Base-by-base conservation (phyloP, 2,888 invertebrate species). In the Amorpha juglandis region DNA sequence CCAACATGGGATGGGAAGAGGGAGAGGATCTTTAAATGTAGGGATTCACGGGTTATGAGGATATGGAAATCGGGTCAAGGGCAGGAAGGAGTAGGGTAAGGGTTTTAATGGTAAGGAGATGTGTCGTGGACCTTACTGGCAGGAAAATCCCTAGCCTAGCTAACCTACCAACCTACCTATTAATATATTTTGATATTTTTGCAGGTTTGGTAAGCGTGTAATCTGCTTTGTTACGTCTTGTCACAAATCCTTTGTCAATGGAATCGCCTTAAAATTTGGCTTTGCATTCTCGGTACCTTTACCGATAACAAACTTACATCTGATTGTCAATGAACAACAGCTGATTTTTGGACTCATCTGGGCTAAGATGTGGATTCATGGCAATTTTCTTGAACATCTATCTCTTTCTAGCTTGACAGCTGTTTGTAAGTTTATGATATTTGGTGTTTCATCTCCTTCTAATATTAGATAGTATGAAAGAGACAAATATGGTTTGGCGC, bases 271-370 rank as follows among this genome's bases (percentile, higher is more conserved):
- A 27, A 12, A 1, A 4, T 27, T 14, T 6, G 14, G 6, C 8
- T 53, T 33, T 6, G 33, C 35, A 55, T 58, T 42, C 42, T 58
- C 42, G 9, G 4, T 19, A 42, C 6, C 12, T 42, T 12, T 16
- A 58, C 12, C 42, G 58, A 58, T 12, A 11, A 7, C 6, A 55
- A 11, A 12, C 55, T 62, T 35, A 33, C 53, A 27, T 64, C 50
- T 63, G n/a, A 62, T 52, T 63, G 66, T 50, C 45, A 65, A 67
- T 63, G 67, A 50, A 52, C 58, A 82, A 86, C 88, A 90, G 90
- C 90, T 90, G 90, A 84, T 88, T 45, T 14, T 45, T 78, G 70
- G 79, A 68, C 75, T 82, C 82, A n/a, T n/a, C n/a, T n/a, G n/a
- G n/a, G n/a, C n/a, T n/a, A n/a, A n/a, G n/a, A n/a, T n/a, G n/a